Evolutionary conservation across 2,888 invertebrate genomes (phyloP).

Genomic region (Tetragonisca angustula): DNA sequence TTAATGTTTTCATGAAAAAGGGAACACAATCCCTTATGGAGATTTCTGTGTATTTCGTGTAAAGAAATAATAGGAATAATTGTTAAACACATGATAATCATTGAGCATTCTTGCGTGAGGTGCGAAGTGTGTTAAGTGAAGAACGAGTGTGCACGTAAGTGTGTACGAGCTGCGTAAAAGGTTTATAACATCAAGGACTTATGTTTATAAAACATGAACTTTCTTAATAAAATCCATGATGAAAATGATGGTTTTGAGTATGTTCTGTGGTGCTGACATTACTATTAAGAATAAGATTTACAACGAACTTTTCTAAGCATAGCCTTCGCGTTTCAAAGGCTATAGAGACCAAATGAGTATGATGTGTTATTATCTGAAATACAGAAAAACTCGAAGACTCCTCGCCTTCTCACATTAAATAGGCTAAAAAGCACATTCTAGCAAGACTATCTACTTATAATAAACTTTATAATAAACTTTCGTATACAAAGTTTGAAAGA

Average conservation of each 20-base stretch:
- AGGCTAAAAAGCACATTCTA: slow-evolving; percentile 45
- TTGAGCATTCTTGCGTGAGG: slow-evolving; percentile 74
- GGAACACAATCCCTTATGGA: slow-evolving; percentile 32
- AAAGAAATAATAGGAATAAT: slow-evolving; percentile 40
- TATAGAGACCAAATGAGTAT: slow-evolving; percentile 56
- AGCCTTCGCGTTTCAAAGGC: slow-evolving; percentile 59
- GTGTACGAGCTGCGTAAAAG: slow-evolving; percentile 77
- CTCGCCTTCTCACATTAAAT: slow-evolving; percentile 45
- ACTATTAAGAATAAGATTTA: slow-evolving; percentile 48
- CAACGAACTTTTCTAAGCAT: slow-evolving; percentile 66
- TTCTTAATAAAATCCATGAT: slow-evolving; percentile 54
- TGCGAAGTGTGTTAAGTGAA: slow-evolving; percentile 80
- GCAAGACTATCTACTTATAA: slow-evolving; percentile 39
- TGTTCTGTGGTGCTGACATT: slow-evolving; percentile 69
- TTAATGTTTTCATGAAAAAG: slow-evolving; percentile 57
- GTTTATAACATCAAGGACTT: slow-evolving; percentile 68
- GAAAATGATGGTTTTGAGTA: slow-evolving; percentile 62
- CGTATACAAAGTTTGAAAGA: slow-evolving; percentile 37
- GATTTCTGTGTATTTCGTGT: slow-evolving; percentile 46
- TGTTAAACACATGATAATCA: slow-evolving; percentile 43
- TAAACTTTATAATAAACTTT: slow-evolving; percentile 52
- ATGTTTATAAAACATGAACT: slow-evolving; percentile 68
- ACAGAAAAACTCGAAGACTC: slow-evolving; percentile 47
- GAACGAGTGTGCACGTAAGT: slow-evolving; percentile 81
- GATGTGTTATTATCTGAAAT: slow-evolving; percentile 53